phyloP scores from a whole-genome alignment of 2,797 vertebrate genomes.

The Rallus crepitans region DNA sequence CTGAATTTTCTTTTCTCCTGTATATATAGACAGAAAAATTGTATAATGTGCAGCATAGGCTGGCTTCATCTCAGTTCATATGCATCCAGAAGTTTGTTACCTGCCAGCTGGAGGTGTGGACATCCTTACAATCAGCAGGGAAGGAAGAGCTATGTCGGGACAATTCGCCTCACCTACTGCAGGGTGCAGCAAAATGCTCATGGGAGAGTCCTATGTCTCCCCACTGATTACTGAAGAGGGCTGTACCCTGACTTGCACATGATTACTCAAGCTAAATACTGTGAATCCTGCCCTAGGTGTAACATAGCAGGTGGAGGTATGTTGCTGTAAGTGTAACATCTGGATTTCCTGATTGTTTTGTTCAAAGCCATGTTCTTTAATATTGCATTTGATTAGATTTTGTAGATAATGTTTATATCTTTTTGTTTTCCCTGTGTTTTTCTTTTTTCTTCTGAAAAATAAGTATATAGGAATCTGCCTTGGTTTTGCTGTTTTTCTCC shows the following conservation, averaged over 20 bases:
- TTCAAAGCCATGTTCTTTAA: background rate
- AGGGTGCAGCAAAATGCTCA: background rate
- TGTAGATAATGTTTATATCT: background rate
- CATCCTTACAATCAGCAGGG: background rate
- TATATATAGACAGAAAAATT: background rate
- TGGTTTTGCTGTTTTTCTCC: background rate
- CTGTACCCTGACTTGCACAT: background rate
- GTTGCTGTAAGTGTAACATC: background rate
- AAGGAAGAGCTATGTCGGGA: background rate
- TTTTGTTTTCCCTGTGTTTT: background rate
- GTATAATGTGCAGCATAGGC: background rate
- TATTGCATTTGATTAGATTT: background rate
- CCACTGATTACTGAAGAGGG: background rate
- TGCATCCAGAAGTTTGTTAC: background rate
- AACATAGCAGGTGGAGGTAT: background rate
- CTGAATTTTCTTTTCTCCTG: background rate
- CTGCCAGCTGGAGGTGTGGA: background rate
- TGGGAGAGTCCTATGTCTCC: background rate
- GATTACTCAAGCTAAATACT: background rate
- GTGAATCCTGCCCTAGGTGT: background rate
- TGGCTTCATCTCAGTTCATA: background rate
- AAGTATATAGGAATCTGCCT: background rate
- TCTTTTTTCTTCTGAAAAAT: background rate
- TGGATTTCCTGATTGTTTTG: background rate
- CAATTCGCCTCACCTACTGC: background rate